Base-by-base conservation (phyloP, 1,140 invertebrate species). In the Plodia interpunctella region DNA sequence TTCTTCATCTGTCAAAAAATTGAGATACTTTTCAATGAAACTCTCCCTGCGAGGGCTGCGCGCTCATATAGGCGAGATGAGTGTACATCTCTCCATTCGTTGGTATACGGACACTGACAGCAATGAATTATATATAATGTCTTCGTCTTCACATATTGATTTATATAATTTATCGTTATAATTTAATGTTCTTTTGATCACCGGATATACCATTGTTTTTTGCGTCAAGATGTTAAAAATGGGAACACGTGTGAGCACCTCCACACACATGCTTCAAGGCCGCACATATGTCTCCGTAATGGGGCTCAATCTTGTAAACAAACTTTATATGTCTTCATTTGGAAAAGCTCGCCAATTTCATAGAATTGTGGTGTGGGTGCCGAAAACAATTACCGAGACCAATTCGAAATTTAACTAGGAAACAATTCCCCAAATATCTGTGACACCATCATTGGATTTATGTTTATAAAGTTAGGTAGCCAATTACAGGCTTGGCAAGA, bases 261-360 rank as follows among this genome's bases (percentile, higher is more conserved):
- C 6, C 55, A 65, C 60, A 52, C 59, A 61, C 49, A 20, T 60
- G 28, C 20, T 25, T 54, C 65, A 72, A 72, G 69, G 69, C 63
- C 68, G 65, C 65, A 62, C 65, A 66, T 64, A 52, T 71, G 65
- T 65, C 55, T 19, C 32, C 60, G 38, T 15, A 17, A 10, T 5
- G 57, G 17, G 30, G 11, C 51, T n/a, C 20, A 21, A 15, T 8
- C 51, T 51, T 19, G 30, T 52, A 60, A 57, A 65, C 62, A 66
- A 65, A 69, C 63, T 59, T 44, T 44, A 17, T 15, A 44, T 44
- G 15, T 17, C 38, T 17, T n/a, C 38, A n/a, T 44, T 44, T 44
- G 38, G 38, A 44, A 44, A n/a, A 44, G 15, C n/a, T 44, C 38
- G 38, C 38, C 38, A 44, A 15, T 44, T 15, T 44, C 15, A 44